phyloP scores from a whole-genome alignment of 2,888 invertebrate species.

The Xiphydria camelus region DNA sequence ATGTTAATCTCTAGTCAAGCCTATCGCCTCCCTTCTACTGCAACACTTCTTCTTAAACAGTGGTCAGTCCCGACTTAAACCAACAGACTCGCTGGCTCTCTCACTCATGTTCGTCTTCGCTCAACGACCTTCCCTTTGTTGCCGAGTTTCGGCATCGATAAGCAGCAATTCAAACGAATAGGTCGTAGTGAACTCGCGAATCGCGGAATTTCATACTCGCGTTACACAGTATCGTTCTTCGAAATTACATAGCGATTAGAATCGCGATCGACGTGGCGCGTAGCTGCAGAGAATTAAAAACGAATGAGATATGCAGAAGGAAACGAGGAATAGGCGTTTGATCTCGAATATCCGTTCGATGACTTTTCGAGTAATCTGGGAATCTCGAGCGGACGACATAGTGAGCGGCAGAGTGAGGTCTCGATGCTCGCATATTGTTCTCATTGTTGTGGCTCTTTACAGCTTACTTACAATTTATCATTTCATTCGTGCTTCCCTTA shows the following conservation, averaged over 20 bases:
- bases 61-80: constrained; percentile 58
- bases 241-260: too few species aligned
- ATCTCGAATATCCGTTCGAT: too few species aligned
- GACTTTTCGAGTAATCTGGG: too few species aligned
- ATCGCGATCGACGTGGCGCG: too few species aligned
- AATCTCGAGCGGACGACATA: constrained; percentile 39
- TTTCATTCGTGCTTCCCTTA: constrained; percentile 36
- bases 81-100: constrained; percentile 49
- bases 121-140: not conserved
- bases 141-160: not conserved
- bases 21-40: constrained; percentile 59
- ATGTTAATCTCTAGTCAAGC: constrained; percentile 87
- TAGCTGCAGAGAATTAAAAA: too few species aligned
- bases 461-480: constrained; percentile 55
- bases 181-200: too few species aligned
- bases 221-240: too few species aligned
- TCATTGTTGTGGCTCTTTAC: constrained; percentile 59
- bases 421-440: constrained; percentile 58
- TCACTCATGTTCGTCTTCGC: constrained; percentile 41
- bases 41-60: constrained; percentile 59
- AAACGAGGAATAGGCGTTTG: too few species aligned
- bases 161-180: too few species aligned
- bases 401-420: constrained; percentile 44
- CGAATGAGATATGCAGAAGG: too few species aligned
- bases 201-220: too few species aligned